phyloP scores from a whole-genome alignment of 2,113 vertebrate genomes.

The Chaetops frenatus region DNA sequence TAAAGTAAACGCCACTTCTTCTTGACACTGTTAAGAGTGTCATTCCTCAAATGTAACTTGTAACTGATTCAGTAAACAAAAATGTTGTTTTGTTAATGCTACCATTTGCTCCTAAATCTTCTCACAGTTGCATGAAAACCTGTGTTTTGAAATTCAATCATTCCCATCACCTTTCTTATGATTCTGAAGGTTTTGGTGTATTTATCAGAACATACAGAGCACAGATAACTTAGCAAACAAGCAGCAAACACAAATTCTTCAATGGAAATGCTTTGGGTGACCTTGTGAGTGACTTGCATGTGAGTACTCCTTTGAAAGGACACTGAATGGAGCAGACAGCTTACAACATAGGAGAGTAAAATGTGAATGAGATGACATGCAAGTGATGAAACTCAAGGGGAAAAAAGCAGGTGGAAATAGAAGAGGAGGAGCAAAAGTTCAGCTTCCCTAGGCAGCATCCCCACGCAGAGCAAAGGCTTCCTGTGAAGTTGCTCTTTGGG shows the following conservation, averaged over 20 bases:
- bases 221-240: neutral
- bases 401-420: conserved; percentile 37
- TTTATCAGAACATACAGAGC: neutral
- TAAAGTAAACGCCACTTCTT: neutral
- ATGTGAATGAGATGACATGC: conserved; percentile 26
- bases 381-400: conserved; percentile 16
- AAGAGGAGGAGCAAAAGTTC: conserved; percentile 16
- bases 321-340: neutral
- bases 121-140: conserved; percentile 19
- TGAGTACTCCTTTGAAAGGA: neutral
- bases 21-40: conserved; percentile 39
- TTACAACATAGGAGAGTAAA: neutral
- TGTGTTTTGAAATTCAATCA: conserved; percentile 1
- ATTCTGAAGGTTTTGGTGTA: neutral
- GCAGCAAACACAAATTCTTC: neutral
- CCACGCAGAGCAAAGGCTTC: conserved; percentile 31
- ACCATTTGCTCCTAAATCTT: conserved; percentile 15
- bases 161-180: neutral
- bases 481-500: conserved; percentile 41
- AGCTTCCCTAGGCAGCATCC: neutral
- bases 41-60: conserved; percentile 14
- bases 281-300: neutral
- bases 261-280: neutral
- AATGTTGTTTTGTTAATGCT: conserved; percentile 44
- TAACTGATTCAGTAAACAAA: conserved; percentile 53